Percentiles rank a stretch among this genome's conserved stretches.
phyloP scores from a whole-genome alignment of 92 coral and sea anemone genomes.

The Porites lobata region DNA sequence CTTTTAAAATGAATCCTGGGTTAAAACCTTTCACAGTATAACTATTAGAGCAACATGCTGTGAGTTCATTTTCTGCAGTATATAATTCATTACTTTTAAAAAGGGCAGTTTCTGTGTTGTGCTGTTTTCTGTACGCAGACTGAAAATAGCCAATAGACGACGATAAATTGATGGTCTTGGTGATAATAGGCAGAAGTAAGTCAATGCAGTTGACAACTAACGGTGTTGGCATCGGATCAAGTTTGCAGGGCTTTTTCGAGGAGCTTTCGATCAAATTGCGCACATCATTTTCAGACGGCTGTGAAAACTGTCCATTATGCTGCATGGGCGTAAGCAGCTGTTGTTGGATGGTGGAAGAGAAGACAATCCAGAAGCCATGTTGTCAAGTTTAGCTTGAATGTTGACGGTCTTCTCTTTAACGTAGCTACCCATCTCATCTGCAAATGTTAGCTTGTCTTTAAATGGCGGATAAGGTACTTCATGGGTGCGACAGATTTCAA shows the following conservation, averaged over 20 bases:
- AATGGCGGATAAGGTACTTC: conserved; percentile 27
- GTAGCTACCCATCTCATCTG: conserved; percentile 52
- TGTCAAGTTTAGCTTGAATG: background rate
- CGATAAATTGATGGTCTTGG: conserved; percentile 50
- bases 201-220: conserved; percentile 41
- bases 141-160: conserved; percentile 46
- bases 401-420: conserved; percentile 49
- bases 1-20: too few species aligned
- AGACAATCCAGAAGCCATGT: too few species aligned
- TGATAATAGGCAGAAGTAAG: conserved; percentile 51
- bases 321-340: conserved; percentile 25
- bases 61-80: too few species aligned
- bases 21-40: too few species aligned
- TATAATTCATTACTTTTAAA: too few species aligned
- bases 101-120: too few species aligned
- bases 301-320: conserved; percentile 5
- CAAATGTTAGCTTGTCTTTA: conserved; percentile 22
- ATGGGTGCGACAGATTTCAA: background rate
- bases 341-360: background rate
- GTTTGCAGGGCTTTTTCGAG: conserved; percentile 30
- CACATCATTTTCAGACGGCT: too few species aligned
- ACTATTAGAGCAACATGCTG: too few species aligned
- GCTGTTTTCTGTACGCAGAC: too few species aligned
- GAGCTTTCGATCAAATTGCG: conserved; percentile 34
- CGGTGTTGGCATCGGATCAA: conserved; percentile 57